Base-by-base conservation (phyloP, 2,888 invertebrate genomes). In the Andrena hattorfiana region DNA sequence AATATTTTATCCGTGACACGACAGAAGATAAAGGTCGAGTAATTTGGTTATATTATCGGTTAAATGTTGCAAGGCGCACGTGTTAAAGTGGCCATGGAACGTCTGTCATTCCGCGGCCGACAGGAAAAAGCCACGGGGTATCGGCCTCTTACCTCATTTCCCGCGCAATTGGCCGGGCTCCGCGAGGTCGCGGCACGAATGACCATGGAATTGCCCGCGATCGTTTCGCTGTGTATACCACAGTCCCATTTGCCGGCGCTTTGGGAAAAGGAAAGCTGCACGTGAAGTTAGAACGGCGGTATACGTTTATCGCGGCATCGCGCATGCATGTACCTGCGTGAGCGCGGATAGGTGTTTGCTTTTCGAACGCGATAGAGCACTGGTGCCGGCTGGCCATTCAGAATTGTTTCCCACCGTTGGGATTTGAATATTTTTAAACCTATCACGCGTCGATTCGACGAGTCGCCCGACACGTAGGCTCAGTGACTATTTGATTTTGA, bases 1-100 rank as follows among this genome's bases (percentile, higher is more conserved):
- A 83, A 83, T 82, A 74, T 73, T 82, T 82, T 32, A 81, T 26
- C 20, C 49, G 5, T 7, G 13, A 35, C 70, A 59, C 48, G 70
- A 8, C 16, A 48, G 42, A 77, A 70, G 73, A 82, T 69, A 76
- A 73, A 76, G 54, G 70, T 30, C 60, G 83, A 26, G 73, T 48
- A 82, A 77, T 82, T 83, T 73, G 54, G 54, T 64, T 73, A 10
- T 70, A 81, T 81, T 77, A 77, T 77, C 69, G 54, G 60, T 51
- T 77, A 48, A 81, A 76, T 73, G 32, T 76, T 81, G 67, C 81
- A 68, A 68, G 26, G 28, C 59, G 73, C 69, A 73, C 73, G 49
- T 60, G 67, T 74, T 70, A 66, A 28, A 56, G 20, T 32, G 35
- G 51, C n/a, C 35, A 23, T 28, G 16, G 28, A 35, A 8, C 54